Evolutionary conservation across 2,797 vertebrate genomes (phyloP).

Genomic region (Epinephelus coioides): DNA sequence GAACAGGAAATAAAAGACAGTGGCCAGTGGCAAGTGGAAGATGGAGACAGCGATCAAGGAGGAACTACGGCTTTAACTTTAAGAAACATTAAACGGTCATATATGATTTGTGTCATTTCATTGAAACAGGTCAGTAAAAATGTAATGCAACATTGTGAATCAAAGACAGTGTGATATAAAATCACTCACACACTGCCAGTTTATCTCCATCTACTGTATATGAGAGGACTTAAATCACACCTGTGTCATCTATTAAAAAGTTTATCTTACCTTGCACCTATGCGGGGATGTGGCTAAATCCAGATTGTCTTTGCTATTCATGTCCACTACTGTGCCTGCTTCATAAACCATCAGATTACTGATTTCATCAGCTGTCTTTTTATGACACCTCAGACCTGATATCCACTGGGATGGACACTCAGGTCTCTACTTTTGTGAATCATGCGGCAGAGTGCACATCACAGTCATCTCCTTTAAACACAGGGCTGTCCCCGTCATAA

Average conservation of each 20-base stretch:
- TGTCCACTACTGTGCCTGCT: neutral
- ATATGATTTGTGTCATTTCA: conserved; percentile 6
- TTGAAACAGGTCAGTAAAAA: conserved; percentile 17
- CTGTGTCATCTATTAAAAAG: too few species aligned
- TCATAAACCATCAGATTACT: neutral
- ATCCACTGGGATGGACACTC: neutral
- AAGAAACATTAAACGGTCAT: conserved; percentile 3
- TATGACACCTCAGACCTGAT: neutral
- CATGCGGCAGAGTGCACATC: neutral
- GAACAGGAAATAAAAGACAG: conserved; percentile 33
- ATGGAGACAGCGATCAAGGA: conserved; percentile 17
- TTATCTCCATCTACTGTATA: neutral
- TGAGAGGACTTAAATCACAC: neutral
- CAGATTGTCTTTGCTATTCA: neutral
- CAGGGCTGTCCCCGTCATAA: too few species aligned
- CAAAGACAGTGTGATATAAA: neutral
- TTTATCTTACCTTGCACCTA: too few species aligned
- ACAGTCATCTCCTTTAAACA: too few species aligned
- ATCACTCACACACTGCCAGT: neutral
- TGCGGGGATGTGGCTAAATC: neutral
- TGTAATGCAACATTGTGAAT: neutral
- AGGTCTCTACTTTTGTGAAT: neutral
- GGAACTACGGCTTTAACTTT: neutral
- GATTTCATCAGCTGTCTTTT: neutral
- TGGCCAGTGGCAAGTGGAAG: neutral